phyloP scores from a whole-genome alignment of 2,797 vertebrate species.

The Fratercula arctica region DNA sequence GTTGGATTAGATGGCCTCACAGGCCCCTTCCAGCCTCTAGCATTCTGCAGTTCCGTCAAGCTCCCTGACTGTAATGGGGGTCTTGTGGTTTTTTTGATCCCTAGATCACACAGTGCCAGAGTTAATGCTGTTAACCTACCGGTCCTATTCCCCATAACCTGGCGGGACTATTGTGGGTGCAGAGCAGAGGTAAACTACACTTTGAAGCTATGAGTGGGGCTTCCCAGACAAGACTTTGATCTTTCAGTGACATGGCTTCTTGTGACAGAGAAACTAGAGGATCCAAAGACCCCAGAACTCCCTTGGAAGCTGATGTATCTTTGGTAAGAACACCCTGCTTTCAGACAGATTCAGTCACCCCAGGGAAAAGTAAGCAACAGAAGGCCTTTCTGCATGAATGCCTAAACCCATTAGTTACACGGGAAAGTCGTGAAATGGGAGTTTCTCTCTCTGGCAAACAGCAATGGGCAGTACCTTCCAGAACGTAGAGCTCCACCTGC shows the following conservation, averaged over 20 bases:
- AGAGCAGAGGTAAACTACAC: background rate
- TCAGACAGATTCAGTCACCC: background rate
- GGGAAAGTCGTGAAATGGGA: background rate
- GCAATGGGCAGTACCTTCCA: conserved; percentile 88
- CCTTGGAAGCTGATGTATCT: background rate
- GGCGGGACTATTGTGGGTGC: background rate
- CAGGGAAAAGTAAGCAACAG: background rate
- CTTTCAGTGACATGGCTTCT: background rate
- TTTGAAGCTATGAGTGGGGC: background rate
- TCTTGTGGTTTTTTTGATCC: background rate
- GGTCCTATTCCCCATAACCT: background rate
- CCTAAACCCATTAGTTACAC: background rate
- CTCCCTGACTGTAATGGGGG: background rate
- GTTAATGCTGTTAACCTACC: background rate
- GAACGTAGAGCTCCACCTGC: conserved; percentile 95
- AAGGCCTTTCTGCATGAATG: background rate
- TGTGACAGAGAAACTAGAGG: background rate
- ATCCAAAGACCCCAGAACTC: background rate
- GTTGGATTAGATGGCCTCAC: background rate
- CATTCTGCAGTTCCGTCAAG: background rate
- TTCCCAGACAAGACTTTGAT: background rate
- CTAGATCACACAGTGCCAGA: background rate
- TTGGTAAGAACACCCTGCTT: background rate
- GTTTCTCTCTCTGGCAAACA: background rate
- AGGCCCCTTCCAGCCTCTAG: background rate